Evolutionary conservation across 2,113 vertebrate genomes (phyloP).

Genomic region (Suncus etruscus): DNA sequence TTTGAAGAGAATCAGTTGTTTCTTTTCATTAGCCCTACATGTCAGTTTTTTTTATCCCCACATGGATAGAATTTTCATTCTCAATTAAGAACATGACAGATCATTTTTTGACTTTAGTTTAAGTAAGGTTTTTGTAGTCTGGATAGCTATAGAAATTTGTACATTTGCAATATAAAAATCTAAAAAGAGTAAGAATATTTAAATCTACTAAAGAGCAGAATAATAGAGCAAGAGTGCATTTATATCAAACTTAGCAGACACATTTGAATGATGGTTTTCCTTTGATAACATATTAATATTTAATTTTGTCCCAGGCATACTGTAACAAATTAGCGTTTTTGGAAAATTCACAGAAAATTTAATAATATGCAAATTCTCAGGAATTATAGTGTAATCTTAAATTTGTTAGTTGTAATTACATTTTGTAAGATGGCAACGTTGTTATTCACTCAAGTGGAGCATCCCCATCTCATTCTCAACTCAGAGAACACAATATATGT

Average conservation of each 20-base stretch:
- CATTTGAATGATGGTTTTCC: constrained; percentile 74
- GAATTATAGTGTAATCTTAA: constrained; percentile 88
- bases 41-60: neutral
- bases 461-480: constrained; percentile 34
- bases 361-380: constrained; percentile 88
- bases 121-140: constrained; percentile 52
- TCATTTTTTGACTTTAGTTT: constrained; percentile 53
- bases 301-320: constrained; percentile 65
- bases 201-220: constrained; percentile 62
- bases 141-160: constrained; percentile 11
- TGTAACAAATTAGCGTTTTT: constrained; percentile 77
- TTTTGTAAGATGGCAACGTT: constrained; percentile 85
- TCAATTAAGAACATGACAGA: constrained; percentile 24
- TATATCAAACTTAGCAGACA: constrained; percentile 66
- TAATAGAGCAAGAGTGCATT: constrained; percentile 66
- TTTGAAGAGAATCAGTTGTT: constrained; percentile 17
- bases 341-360: constrained; percentile 77
- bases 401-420: constrained; percentile 80
- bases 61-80: too few species aligned
- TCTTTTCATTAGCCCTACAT: neutral
- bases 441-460: constrained; percentile 82
- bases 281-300: constrained; percentile 74
- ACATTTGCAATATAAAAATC: constrained; percentile 48
- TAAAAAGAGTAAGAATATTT: constrained; percentile 36
- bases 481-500: constrained; percentile 83